These are phyloP conservation scores for Synergus itoensis DNA, from an alignment of 2,888 invertebrate genomes.

Conservation along the genomic window DNA sequence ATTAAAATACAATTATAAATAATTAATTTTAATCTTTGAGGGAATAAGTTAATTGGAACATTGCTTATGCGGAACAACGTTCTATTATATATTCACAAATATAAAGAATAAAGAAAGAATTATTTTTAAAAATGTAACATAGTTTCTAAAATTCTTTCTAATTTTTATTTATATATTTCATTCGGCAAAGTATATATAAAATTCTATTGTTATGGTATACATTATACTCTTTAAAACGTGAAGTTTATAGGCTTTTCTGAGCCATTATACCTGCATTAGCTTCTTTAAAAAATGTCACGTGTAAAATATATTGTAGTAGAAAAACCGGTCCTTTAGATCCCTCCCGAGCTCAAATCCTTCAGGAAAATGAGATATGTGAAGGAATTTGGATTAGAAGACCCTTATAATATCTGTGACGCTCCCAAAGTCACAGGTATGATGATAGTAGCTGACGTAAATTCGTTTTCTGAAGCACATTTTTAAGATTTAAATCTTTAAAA, in stretches of 20 bases:
- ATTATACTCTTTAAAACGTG: no score
- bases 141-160: no score
- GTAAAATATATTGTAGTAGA: background rate
- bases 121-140: no score
- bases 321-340: background rate
- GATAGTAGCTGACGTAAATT: background rate
- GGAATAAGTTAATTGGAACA: background rate
- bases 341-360: background rate
- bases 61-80: background rate
- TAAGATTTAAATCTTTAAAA: background rate
- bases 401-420: background rate
- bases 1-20: background rate
- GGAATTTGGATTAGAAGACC: background rate
- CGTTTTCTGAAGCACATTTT: background rate
- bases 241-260: background rate
- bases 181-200: no score
- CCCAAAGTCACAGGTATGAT: background rate
- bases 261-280: background rate
- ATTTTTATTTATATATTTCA: no score
- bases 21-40: background rate
- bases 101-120: background rate
- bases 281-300: background rate
- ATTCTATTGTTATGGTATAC: no score
- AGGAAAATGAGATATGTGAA: background rate
- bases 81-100: background rate